These are phyloP conservation scores for Heliornis fulica DNA, from an alignment of 2,113 vertebrate species.

Conservation along the genomic window DNA sequence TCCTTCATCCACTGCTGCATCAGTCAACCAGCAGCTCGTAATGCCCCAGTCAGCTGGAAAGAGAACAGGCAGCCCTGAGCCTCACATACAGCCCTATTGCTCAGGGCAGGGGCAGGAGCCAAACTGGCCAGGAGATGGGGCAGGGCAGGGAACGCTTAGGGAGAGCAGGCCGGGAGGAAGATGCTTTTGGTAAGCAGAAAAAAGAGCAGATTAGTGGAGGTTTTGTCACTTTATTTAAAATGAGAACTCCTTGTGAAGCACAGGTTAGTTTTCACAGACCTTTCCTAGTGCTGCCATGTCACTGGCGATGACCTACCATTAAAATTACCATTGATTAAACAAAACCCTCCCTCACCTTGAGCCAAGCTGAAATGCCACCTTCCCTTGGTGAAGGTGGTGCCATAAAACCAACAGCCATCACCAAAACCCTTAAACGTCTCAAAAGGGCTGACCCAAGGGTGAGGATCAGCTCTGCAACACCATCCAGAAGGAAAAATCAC, in stretches of 20 bases:
- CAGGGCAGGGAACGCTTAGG: neutral
- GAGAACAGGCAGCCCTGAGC: neutral
- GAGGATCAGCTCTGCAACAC: constrained; percentile 4
- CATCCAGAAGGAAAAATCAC: neutral
- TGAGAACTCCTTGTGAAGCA: neutral
- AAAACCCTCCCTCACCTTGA: neutral
- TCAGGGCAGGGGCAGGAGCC: neutral
- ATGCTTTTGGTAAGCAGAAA: neutral
- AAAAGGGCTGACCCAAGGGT: neutral
- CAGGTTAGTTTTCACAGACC: rapidly evolving
- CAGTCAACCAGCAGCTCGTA: neutral
- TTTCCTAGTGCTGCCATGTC: neutral
- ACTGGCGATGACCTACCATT: neutral
- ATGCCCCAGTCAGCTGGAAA: neutral
- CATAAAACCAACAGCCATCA: neutral
- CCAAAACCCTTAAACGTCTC: neutral
- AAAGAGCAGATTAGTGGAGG: neutral
- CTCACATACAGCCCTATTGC: neutral
- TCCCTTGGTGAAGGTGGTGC: neutral
- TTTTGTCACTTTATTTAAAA: neutral
- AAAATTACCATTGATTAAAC: neutral
- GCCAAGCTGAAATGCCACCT: neutral
- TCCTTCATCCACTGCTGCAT: neutral
- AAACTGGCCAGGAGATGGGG: neutral
- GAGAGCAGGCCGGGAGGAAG: neutral